Conservation (phyloP, 2,113 vertebrate species). For the Phalacrocorax brasilianus region DNA sequence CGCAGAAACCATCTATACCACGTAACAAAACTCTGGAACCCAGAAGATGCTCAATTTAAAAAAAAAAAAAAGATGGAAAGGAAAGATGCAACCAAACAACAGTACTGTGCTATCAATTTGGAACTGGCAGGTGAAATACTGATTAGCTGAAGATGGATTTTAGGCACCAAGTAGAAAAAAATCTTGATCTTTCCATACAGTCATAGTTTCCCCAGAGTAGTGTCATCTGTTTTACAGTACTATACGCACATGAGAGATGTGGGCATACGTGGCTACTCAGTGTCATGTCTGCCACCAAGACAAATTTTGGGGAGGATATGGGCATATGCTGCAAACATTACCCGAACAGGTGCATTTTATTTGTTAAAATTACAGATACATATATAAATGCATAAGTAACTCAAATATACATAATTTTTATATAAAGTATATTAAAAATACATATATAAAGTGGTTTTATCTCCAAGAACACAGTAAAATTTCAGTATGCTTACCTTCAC, state of each 20-base stretch:
- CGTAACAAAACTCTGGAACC: rapidly evolving
- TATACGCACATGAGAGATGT: not conserved
- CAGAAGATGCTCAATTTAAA: not conserved
- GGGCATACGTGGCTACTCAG: not conserved
- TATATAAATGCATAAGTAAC: not conserved
- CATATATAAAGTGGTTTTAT: not conserved
- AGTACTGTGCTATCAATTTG: not conserved
- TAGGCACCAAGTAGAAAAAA: not conserved
- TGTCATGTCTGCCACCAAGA: not conserved
- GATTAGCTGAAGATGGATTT: not conserved
- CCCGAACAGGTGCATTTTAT: not conserved
- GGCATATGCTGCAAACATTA: not conserved
- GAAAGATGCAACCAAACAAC: not conserved
- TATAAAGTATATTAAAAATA: not conserved
- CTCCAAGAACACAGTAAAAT: not conserved
- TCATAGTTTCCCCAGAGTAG: not conserved
- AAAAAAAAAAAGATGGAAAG: no score
- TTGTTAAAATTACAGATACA: not conserved
- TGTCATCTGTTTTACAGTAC: not conserved
- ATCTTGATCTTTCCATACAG: not conserved
- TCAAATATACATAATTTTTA: not conserved
- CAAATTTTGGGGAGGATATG: not conserved
- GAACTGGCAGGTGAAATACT: not conserved
- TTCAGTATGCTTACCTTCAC: slow-evolving; percentile 83
- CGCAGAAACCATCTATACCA: not conserved